A percentile compares a stretch with the other conserved stretches of the same genome.
These are phyloP conservation scores for Amphibalanus amphitrite DNA, from an alignment of 1,140 invertebrate genomes.

Conservation along the genomic window DNA sequence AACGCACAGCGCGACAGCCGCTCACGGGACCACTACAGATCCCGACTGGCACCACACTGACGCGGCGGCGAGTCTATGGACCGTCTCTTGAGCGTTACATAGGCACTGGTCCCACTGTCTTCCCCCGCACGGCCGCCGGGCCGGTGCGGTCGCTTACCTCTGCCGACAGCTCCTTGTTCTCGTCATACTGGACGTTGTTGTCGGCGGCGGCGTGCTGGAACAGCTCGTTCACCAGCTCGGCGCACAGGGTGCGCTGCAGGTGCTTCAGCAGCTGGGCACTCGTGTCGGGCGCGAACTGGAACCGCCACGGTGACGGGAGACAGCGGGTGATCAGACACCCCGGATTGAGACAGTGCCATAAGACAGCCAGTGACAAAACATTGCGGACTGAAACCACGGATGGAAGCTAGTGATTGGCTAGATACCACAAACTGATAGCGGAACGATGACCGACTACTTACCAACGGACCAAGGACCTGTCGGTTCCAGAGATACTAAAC, in stretches of 20 bases:
- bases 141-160: slow-evolving; percentile 25
- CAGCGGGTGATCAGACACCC: background rate
- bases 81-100: no score
- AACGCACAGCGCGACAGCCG: no score
- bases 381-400: background rate
- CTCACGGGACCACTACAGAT: no score
- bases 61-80: no score
- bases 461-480: no score
- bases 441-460: no score
- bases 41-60: no score
- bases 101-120: no score
- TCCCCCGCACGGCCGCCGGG: background rate
- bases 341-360: no score
- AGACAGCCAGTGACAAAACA: no score
- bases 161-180: slow-evolving; percentile 22
- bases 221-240: slow-evolving; percentile 64
- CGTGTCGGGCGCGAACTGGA: slow-evolving; percentile 31
- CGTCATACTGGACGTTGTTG: slow-evolving; percentile 24
- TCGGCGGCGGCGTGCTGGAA: slow-evolving; percentile 31
- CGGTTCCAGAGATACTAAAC: no score
- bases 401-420: background rate
- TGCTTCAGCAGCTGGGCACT: slow-evolving; percentile 56
- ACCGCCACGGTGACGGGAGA: background rate
- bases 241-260: slow-evolving; percentile 59
- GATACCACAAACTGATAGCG: background rate